phyloP scores from a whole-genome alignment of 2,113 vertebrate species.

The Ammospiza nelsoni region DNA sequence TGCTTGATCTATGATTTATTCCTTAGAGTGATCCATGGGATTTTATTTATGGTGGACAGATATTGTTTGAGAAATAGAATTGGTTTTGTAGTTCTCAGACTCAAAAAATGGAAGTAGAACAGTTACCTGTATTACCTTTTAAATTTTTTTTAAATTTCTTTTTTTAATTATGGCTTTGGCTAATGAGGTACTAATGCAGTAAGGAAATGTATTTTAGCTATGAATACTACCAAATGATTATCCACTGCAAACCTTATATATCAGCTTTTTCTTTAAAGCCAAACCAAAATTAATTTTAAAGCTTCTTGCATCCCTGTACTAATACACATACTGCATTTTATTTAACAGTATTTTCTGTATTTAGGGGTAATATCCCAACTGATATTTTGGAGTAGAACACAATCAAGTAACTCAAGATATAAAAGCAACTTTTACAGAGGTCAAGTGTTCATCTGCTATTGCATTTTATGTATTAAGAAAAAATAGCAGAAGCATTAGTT shows the following conservation, averaged over 20 bases:
- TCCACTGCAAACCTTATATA: neutral
- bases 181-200: neutral
- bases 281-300: neutral
- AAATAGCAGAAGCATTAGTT: neutral
- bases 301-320: neutral
- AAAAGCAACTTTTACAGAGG: neutral
- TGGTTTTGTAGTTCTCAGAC: neutral
- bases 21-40: neutral
- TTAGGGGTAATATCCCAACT: neutral
- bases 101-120: neutral
- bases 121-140: neutral
- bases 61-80: neutral
- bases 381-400: neutral
- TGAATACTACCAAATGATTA: neutral
- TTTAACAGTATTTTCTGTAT: neutral
- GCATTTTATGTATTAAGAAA: neutral
- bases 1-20: neutral
- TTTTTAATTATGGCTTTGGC: neutral
- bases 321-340: neutral
- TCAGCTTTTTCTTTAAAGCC: neutral
- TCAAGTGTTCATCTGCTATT: neutral
- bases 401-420: neutral
- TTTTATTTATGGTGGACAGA: neutral
- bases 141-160: neutral
- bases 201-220: neutral